Conservation (phyloP, 2,797 vertebrate genomes). For the Malurus splendens region DNA sequence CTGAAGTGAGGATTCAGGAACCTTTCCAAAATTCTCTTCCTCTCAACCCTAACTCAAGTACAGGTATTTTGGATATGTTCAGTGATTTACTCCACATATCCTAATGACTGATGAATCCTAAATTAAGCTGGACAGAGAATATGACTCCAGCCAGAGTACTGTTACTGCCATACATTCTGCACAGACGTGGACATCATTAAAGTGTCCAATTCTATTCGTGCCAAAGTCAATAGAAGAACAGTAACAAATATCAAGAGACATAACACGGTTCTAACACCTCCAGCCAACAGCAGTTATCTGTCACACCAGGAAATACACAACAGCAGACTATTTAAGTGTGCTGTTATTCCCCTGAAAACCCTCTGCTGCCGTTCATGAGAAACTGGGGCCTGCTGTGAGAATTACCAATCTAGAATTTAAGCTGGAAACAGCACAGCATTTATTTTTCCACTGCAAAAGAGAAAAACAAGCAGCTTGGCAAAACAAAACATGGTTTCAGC, state of each 20-base stretch:
- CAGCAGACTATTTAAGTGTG: background rate
- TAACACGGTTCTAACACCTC: background rate
- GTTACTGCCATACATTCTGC: background rate
- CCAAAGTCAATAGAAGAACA: background rate
- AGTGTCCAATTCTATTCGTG: background rate
- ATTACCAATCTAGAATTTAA: background rate
- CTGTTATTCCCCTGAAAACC: background rate
- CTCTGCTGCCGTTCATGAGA: background rate
- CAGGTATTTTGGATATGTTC: background rate
- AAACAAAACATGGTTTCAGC: background rate
- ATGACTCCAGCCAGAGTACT: background rate
- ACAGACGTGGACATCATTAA: background rate
- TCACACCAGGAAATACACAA: background rate
- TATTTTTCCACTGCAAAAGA: background rate
- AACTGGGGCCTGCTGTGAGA: background rate
- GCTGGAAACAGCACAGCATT: background rate
- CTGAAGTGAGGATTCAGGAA: background rate
- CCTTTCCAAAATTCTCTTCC: background rate
- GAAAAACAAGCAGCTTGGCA: background rate
- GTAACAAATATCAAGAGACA: background rate
- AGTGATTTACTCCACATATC: background rate
- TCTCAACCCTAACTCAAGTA: background rate
- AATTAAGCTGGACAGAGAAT: background rate
- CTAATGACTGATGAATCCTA: background rate
- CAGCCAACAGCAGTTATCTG: background rate